Evolutionary conservation across 1,140 invertebrate genomes (phyloP).

Genomic region (Anastrepha obliqua): DNA sequence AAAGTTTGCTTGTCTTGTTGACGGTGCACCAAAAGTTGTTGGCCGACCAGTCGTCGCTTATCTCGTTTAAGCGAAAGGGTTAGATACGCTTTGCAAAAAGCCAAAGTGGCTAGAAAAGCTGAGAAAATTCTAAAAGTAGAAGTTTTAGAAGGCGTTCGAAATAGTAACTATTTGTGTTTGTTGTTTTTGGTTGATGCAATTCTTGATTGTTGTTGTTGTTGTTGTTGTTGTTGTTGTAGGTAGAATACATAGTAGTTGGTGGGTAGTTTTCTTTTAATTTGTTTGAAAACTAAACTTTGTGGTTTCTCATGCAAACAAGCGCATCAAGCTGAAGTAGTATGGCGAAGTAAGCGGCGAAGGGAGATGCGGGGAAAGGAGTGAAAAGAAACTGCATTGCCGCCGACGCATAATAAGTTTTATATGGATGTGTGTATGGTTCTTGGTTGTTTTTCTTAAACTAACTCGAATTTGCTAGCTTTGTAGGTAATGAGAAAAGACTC

Average conservation of each 20-base stretch:
- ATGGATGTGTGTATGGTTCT: not conserved
- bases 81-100: conserved; percentile 40
- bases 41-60: conserved; percentile 37
- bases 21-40: conserved; percentile 32
- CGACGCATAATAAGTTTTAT: conserved; percentile 11
- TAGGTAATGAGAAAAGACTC: not conserved
- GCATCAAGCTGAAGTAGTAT: not conserved
- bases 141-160: conserved; percentile 31
- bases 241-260: conserved; percentile 16
- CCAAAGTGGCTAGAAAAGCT: conserved; percentile 39
- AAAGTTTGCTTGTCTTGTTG: conserved; percentile 16
- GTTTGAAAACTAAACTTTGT: conserved; percentile 51
- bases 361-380: not conserved
- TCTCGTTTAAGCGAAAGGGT: conserved; percentile 47
- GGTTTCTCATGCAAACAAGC: conserved; percentile 46
- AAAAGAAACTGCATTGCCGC: conserved; percentile 31
- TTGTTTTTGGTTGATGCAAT: not conserved
- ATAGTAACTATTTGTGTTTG: not conserved
- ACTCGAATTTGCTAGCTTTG: conserved; percentile 27
- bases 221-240: not conserved
- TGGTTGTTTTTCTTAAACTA: conserved; percentile 23
- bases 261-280: conserved; percentile 52
- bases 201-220: not conserved
- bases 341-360: not conserved
- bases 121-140: conserved; percentile 45